Evolutionary conservation across 2,113 vertebrate genomes (phyloP), one percentile per base, ranked within the genome.

Genomic region (Cinclus cinclus): DNA sequence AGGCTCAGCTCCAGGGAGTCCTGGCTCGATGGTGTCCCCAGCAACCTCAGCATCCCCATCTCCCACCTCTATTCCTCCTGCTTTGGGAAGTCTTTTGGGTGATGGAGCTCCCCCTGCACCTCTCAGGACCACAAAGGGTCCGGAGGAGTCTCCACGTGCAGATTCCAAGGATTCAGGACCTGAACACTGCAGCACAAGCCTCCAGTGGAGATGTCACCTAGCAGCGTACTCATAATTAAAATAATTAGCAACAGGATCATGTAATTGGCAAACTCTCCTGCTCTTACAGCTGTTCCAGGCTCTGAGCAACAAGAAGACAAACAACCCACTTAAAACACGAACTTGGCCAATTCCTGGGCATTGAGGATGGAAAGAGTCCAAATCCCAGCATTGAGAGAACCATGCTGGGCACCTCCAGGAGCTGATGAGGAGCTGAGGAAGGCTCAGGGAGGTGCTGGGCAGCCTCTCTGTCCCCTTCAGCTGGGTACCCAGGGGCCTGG

Each of bases 241-340:
- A 41, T 87, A 90, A 95, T 94, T 90, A 96, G 85, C 59, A 70
- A 65, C 31, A 85, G 75, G 60, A 80, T 58, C 50, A 5, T 88
- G 71, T 85, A 83, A 91, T 55, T 87, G 89, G 63, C 87, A 92
- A 85, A 73, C 31, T 39, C 50, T 88, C 44, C 68, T 63, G 44
- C 68, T 90, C 79, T 70, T 79, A 79, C 50, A 85, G 81, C 70
- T 92, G 65, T 92, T 89, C 37, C 63, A 63, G 53, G 62, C 74
- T 31, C 67, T 56, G 41, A 76, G 50, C 46, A 68, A 31, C 53
- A 76, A 31, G 52, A 78, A 60, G 82, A 89, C 49, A 89, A 81
- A 62, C 23, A 79, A 24, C 42, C 16, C 23, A 71, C 83, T 87
- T 60, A 67, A 89, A 95, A 91, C 35, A 60, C 42, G 44, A 46